Base-by-base conservation (phyloP, 1,140 invertebrate species). In the Drosophila trapezifrons region DNA sequence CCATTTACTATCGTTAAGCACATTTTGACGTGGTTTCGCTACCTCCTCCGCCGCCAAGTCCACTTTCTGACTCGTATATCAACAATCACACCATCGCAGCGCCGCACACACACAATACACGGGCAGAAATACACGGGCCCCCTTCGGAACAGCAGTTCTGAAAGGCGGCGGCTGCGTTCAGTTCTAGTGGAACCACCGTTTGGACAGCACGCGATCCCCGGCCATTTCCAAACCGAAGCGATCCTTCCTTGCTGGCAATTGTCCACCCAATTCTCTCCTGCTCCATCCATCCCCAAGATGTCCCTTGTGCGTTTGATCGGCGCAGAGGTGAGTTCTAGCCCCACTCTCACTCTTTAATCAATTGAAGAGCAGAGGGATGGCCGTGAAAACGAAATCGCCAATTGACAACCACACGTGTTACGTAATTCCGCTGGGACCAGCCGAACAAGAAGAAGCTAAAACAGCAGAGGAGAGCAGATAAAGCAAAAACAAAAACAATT, bases 111-210 rank as follows among this genome's bases (percentile, higher is more conserved):
- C 27, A 45, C 15, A 45, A 10, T 29, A 46, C 18, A 22, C 22
- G 43, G 32, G 56, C 32, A 47, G 32, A 18, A 40, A 40, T 25
- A 59, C 46, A 59, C 42, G 40, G 72, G 66, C 43, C 69, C 74
- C 38, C 49, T 25, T 37, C 37, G 71, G 72, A 37, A 54, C 58
- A 62, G 72, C 66, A 22, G 18, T 54, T 54, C 32, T 37, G 52
- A 62, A 71, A 85, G 76, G 66, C 79, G 76, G 73, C 45, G 59
- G 56, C 72, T 81, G 82, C 59, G 73, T 89, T 91, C 77, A 91
- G 90, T 91, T 91, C 66, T 81, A 90, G 85, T 87, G 72, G 75
- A 79, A 70, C 85, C 90, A 80, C 64, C 76, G 73, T 79, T 86
- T 75, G 85, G 78, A 77, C 64, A 81, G 76, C 77, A 78, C 76